Conservation (phyloP, 1,140 invertebrate species). For the Heliconius hewitsoni region DNA sequence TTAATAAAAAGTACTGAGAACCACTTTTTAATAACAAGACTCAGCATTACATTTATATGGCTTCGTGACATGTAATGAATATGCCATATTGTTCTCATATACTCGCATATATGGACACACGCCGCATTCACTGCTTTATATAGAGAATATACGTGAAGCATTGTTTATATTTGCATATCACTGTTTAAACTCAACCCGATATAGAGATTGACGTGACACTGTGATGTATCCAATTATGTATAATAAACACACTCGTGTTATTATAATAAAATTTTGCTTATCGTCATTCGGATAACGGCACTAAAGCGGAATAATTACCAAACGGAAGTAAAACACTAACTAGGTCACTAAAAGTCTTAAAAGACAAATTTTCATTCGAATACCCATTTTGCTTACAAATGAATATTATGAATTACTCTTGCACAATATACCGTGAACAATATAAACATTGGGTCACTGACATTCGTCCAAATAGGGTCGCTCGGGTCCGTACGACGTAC, state of each 20-base stretch:
- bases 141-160: not conserved
- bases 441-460: constrained; percentile 37
- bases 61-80: constrained; percentile 34
- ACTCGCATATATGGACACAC: constrained; percentile 22
- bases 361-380: not conserved
- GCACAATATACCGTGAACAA: constrained; percentile 14
- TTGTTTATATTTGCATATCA: constrained; percentile 27
- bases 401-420: not conserved
- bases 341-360: constrained; percentile 10
- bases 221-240: not conserved
- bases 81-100: constrained; percentile 17
- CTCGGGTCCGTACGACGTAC: constrained; percentile 18
- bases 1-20: not conserved
- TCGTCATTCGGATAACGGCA: not conserved
- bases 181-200: not conserved
- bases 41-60: constrained; percentile 34
- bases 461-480: constrained; percentile 37
- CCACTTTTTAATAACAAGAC: not conserved
- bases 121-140: constrained; percentile 11
- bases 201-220: constrained; percentile 7
- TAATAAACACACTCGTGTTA: not conserved
- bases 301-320: not conserved
- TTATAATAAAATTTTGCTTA: not conserved
- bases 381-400: not conserved
- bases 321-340: constrained; percentile 6